Evolutionary conservation across 1,140 invertebrate species (phyloP).

Genomic region (Orchestia grillus): DNA sequence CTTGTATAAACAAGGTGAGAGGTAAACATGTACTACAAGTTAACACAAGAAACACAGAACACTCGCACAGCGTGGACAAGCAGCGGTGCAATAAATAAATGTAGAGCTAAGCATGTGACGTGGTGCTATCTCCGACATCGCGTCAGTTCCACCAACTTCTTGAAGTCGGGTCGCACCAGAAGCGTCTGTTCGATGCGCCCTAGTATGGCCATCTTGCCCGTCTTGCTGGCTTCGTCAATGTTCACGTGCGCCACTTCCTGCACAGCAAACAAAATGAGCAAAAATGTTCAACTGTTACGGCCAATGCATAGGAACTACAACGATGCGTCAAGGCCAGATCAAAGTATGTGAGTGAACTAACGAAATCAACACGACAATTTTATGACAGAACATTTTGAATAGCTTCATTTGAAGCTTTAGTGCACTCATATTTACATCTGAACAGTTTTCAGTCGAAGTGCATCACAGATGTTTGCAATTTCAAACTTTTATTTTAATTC

Average conservation of each 20-base stretch:
- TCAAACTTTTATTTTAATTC: too few relatives aligned
- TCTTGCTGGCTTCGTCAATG: not conserved
- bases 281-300: too few relatives aligned
- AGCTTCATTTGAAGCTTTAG: too few relatives aligned
- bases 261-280: not conserved
- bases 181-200: not conserved
- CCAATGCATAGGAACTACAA: too few relatives aligned
- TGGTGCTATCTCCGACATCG: not conserved
- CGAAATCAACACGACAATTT: too few relatives aligned
- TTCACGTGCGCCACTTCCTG: slow-evolving; percentile 21
- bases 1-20: not conserved
- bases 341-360: too few relatives aligned
- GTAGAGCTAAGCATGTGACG: not conserved
- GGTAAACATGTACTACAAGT: not conserved
- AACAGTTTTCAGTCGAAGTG: too few relatives aligned
- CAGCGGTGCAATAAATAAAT: not conserved
- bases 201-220: slow-evolving; percentile 3
- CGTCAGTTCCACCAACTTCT: not conserved
- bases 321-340: too few relatives aligned
- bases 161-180: not conserved
- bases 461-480: too few relatives aligned
- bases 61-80: not conserved
- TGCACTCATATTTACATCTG: too few relatives aligned
- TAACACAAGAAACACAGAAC: not conserved
- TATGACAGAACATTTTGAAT: too few relatives aligned